phyloP scores from a whole-genome alignment of 2,113 vertebrate species.

The Euleptes europaea region DNA sequence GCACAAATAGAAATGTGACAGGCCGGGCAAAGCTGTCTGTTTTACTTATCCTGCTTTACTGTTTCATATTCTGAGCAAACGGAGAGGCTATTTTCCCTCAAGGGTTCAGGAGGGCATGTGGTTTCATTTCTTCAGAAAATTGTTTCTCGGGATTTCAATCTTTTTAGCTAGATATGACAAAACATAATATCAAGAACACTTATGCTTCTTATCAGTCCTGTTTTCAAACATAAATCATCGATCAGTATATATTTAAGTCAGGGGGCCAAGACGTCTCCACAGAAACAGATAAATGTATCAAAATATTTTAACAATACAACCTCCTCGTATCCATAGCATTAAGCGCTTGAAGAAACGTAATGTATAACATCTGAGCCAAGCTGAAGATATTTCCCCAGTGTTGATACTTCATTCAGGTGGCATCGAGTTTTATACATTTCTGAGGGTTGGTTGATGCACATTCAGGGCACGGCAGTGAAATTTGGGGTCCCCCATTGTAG shows the following conservation, averaged over 20 bases:
- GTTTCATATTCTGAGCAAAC: conserved; percentile 92
- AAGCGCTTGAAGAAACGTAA: conserved; percentile 59
- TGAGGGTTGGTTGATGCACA: conserved; percentile 9
- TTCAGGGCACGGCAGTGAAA: background rate
- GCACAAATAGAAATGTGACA: conserved; percentile 83
- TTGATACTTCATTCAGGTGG: conserved; percentile 61
- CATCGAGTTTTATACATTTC: conserved; percentile 68
- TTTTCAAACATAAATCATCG: conserved; percentile 99
- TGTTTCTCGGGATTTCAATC: conserved; percentile 99
- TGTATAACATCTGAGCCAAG: conserved; percentile 56
- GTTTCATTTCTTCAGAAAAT: conserved; percentile 99
- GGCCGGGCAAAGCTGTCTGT: conserved; percentile 86
- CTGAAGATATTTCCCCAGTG: conserved; percentile 57
- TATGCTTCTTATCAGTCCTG: conserved; percentile 98
- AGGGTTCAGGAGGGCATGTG: conserved; percentile 94
- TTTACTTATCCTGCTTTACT: conserved; percentile 90
- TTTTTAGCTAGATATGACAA: conserved; percentile 97
- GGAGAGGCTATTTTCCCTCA: conserved; percentile 90
- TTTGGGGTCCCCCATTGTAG: background rate
- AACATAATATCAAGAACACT: conserved; percentile 99
- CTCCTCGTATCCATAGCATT: conserved; percentile 58
- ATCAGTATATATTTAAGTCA: conserved; percentile 95
- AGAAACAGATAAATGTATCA: conserved; percentile 66
- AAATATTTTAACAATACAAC: conserved; percentile 62
- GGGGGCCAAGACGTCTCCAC: conserved; percentile 70